A percentile compares a stretch with the other conserved stretches of the same genome.
Evolutionary conservation across 2,888 invertebrate species (phyloP).

Genomic region (Ochlodes sylvanus): DNA sequence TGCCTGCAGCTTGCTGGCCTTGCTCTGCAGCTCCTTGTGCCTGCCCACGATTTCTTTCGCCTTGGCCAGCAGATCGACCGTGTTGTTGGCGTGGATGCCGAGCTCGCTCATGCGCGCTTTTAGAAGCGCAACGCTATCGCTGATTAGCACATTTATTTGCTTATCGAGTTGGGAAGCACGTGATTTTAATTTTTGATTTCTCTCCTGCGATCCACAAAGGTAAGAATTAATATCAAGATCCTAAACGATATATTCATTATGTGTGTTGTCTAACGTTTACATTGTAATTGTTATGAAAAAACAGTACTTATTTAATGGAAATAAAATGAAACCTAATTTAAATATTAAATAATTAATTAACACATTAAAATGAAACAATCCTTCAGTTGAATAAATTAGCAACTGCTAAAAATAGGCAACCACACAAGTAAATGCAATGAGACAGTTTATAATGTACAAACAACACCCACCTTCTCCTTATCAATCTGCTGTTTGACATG

Average conservation of each 20-base stretch:
- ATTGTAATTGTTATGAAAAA: no score
- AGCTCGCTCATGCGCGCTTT: conserved; percentile 96
- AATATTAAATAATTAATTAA: neutral
- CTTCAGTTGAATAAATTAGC: neutral
- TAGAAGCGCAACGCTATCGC: conserved; percentile 95
- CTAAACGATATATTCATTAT: neutral
- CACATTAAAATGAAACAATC: no score
- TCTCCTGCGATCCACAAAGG: conserved; percentile 82
- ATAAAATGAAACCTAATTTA: neutral
- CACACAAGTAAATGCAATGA: no score
- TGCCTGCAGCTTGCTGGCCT: conserved; percentile 93
- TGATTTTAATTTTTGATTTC: conserved; percentile 92
- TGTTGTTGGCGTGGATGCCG: conserved; percentile 94
- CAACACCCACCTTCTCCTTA: conserved; percentile 88
- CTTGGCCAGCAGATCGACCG: conserved; percentile 93
- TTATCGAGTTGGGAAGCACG: conserved; percentile 96
- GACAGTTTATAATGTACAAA: no score
- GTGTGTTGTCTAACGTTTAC: no score
- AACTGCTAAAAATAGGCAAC: no score
- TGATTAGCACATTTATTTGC: conserved; percentile 95
- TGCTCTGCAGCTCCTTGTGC: conserved; percentile 96
- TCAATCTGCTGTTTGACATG: conserved; percentile 91
- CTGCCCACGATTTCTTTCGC: conserved; percentile 96
- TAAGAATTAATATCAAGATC: neutral
- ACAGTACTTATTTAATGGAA: no score